Evolutionary conservation across 2,888 invertebrate genomes (phyloP).

Genomic region (Argynnis bischoffii): DNA sequence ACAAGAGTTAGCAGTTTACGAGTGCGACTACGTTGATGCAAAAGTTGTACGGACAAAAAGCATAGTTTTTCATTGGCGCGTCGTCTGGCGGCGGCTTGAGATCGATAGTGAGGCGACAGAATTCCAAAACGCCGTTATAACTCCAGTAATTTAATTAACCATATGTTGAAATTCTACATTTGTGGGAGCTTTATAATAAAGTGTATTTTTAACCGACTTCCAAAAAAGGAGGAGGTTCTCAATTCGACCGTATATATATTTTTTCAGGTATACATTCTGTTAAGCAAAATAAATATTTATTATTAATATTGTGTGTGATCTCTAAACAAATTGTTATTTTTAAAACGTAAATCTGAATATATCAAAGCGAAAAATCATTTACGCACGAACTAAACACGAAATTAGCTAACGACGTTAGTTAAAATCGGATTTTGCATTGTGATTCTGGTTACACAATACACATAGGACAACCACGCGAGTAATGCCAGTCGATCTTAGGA

Average conservation of each 20-base stretch:
- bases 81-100: constrained; percentile 63
- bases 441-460: no score
- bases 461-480: no score
- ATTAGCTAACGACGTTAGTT: no score
- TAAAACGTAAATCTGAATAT: no score
- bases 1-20: constrained; percentile 24
- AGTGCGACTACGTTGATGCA: constrained; percentile 26
- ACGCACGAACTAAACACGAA: no score
- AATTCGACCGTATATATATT: no score
- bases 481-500: no score
- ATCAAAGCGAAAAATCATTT: no score
- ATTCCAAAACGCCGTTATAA: constrained; percentile 47
- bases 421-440: no score
- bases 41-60: constrained; percentile 49
- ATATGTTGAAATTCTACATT: constrained; percentile 3
- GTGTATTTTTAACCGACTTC: no score
- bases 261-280: not conserved
- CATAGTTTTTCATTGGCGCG: constrained; percentile 73
- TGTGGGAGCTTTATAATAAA: not conserved
- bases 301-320: not conserved
- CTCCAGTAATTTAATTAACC: constrained; percentile 21
- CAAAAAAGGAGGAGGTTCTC: no score
- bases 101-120: constrained; percentile 65
- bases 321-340: no score
- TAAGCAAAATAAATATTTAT: not conserved